Base-by-base conservation (phyloP, 2,797 vertebrate species). In the Propithecus perrieri region DNA sequence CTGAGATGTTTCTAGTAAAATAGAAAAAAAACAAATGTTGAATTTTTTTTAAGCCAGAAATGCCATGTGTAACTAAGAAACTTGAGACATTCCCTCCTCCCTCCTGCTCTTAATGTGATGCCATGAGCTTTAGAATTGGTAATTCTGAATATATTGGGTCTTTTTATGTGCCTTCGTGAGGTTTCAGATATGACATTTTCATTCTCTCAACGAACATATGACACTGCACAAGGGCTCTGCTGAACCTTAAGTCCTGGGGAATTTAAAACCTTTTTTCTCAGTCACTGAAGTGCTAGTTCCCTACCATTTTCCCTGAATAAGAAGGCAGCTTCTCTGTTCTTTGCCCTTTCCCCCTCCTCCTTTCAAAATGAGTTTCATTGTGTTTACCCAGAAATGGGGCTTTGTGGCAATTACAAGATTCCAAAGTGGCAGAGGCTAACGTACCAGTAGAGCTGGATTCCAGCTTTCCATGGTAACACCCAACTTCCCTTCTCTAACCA, bases 381-480 rank as follows among this genome's bases (percentile, higher is more conserved):
- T 97, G 97, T 98, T 98, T 98, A 98, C 98, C 97, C 92, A 98
- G 96, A 97, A 93, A 94, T 96, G 50, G 75, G 69, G 90, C 97
- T 98, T 98, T 96, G 95, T 96, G 96, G 96, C 98, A 97, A 97
- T 98, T 97, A 98, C 95, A 93, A 98, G 97, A 98, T 98, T 98
- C 98, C 98, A 89, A 89, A 96, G 97, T 95, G 98, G 97, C 97
- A 98, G 97, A 96, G 98, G 98, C 95, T 96, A 98, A 95, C 84
- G 72, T 98, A 98, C 98, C 98, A 98, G 99, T 97, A 46, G 98
- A 98, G 98, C 98, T 26, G 55, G 98, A 99, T 99, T 99, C 98
- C 98, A 98, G 97, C 98, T 98, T 98, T 98, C 98, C 98, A 98
- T 98, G 98, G 98, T 98, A 98, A 99, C 98, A 98, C 97, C 97